Evolutionary conservation across 2,113 vertebrate species (phyloP).

Genomic region (Dolichotis patagonum): DNA sequence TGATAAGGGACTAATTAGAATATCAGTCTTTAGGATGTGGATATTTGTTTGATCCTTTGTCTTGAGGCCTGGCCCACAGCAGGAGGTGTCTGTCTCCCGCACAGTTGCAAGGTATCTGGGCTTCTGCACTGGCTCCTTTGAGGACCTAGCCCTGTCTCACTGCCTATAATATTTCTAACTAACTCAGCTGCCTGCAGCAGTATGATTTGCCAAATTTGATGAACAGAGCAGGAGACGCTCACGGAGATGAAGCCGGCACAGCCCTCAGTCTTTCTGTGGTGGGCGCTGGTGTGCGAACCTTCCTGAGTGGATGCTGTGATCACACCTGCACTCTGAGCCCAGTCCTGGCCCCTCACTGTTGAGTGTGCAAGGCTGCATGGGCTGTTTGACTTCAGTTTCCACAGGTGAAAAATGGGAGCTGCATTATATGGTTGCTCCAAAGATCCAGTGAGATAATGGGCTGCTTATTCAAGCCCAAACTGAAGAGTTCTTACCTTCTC

Average conservation of each 20-base stretch:
- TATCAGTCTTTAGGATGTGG: too few relatives aligned
- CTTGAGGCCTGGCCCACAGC: too few relatives aligned
- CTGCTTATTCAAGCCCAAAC: neutral
- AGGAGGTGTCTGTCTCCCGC: too few relatives aligned
- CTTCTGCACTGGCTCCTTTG: too few relatives aligned
- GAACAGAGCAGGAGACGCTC: neutral
- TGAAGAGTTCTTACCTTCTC: neutral
- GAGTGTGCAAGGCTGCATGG: neutral
- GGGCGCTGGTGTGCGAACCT: neutral
- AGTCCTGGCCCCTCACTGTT: neutral
- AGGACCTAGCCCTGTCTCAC: too few relatives aligned
- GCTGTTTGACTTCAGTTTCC: neutral
- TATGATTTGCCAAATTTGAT: neutral
- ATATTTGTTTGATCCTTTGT: too few relatives aligned
- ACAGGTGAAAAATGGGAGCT: slow-evolving; percentile 7
- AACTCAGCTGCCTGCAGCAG: too few relatives aligned
- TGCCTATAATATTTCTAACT: too few relatives aligned
- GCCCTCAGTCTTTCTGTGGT: neutral
- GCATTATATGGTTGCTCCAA: neutral
- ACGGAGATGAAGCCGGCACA: neutral
- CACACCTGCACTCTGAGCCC: neutral
- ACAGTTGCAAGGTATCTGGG: too few relatives aligned
- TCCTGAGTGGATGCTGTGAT: neutral
- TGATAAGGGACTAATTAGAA: too few relatives aligned
- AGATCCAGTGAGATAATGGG: neutral